Base-by-base conservation (phyloP, 2,113 vertebrate genomes). In the Parus major region DNA sequence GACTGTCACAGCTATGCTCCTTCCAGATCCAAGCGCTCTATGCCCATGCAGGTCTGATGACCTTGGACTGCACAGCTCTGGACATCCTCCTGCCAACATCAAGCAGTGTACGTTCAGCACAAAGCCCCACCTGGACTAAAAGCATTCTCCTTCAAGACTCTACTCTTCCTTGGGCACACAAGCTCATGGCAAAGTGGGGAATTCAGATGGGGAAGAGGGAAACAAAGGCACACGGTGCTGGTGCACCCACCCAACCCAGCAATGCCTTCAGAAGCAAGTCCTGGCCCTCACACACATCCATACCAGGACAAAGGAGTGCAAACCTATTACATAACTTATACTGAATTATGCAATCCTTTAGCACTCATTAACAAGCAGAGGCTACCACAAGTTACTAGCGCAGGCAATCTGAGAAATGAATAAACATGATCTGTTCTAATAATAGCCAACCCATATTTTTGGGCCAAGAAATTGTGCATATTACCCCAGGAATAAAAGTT, bases 221-320 rank as follows among this genome's bases (percentile, higher is more conserved):
- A 66, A 29, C 28, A 46, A 76, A 70, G 29, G 46, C n/a, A 29
- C 1, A 0, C 0, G 2, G 59, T 7, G 4, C 36, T 52, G 36
- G 3, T 76, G 57, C 0, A 0, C n/a, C 35, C 59, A 65, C 3
- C 10, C 41, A 42, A 27, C 12, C 17, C 29, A n/a, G 16, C 52
- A 60, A 2, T 25, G 75, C 33, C 2, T 1, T n/a, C 39, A 49
- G 64, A 50, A 13, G 7, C 29, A 35, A 15, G 36, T 86, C 55
- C 55, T 69, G 72, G 42, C n/a, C 27, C 42, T 50, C n/a, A 13
- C 10, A 20, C 33, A 63, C 22, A 71, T 35, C 47, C 44, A 17
- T 5, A 31, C 14, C 35, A 65, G 39, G 21, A 64, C 46, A 73
- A 15, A 41, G 53, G 18, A 9, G n/a, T 63, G n/a, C 28, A 27